Percentiles rank a stretch among this genome's conserved stretches.
Evolutionary conservation across 2,797 vertebrate species (phyloP).

Genomic region (Takifugu ocellatus): DNA sequence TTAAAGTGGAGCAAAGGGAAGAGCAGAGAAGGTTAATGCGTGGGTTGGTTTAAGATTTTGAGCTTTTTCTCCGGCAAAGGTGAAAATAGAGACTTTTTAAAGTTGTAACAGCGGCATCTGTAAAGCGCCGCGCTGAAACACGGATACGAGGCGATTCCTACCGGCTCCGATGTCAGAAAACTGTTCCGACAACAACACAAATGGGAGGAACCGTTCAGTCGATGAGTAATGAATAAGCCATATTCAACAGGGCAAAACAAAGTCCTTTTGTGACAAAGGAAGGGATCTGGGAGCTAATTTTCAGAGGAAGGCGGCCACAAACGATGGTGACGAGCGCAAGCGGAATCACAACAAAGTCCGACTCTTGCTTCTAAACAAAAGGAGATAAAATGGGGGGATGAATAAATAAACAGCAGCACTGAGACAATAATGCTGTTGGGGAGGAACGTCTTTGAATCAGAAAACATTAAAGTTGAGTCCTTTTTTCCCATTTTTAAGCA

Average conservation of each 20-base stretch:
- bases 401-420: neutral
- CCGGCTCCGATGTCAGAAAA: too few relatives aligned
- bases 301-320: neutral
- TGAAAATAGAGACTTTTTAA: neutral
- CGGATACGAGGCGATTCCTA: too few relatives aligned
- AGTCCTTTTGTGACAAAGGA: neutral
- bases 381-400: slow-evolving; percentile 1
- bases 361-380: neutral
- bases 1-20: slow-evolving; percentile 27
- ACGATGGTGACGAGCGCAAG: slow-evolving; percentile 2
- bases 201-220: too few relatives aligned
- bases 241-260: neutral
- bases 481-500: too few relatives aligned
- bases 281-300: slow-evolving; percentile 4
- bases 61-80: slow-evolving; percentile 8
- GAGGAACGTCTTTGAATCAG: too few relatives aligned
- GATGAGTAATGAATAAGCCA: slow-evolving; percentile 11
- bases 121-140: too few relatives aligned
- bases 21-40: slow-evolving; percentile 20
- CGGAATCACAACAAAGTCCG: neutral
- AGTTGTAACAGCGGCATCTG: neutral
- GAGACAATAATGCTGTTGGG: neutral
- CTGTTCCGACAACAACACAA: too few relatives aligned
- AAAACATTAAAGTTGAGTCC: too few relatives aligned
- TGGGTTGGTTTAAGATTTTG: slow-evolving; percentile 16